These are phyloP conservation scores for Temnothorax curvispinosus DNA, from an alignment of 1,140 invertebrate genomes.

Conservation along the genomic window DNA sequence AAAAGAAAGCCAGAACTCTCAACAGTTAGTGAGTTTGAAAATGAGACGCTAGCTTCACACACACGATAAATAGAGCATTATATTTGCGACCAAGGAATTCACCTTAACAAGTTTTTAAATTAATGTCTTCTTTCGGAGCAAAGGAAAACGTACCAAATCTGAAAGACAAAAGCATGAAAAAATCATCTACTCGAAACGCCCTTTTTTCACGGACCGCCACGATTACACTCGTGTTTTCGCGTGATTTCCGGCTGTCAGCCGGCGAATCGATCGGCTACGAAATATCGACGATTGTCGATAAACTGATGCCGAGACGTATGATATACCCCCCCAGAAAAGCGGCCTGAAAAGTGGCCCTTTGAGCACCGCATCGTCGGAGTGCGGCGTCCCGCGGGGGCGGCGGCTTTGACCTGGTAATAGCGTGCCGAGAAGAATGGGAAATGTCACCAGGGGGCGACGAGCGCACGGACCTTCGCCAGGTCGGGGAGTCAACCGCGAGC, in stretches of 20 bases:
- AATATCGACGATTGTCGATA: slow-evolving; percentile 57
- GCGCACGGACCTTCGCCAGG: slow-evolving; percentile 71
- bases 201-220: not conserved
- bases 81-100: not conserved
- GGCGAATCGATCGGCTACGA: slow-evolving; percentile 16
- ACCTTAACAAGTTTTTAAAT: slow-evolving; percentile 7
- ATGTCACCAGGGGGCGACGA: slow-evolving; percentile 85
- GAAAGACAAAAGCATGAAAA: not conserved
- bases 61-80: slow-evolving; percentile 1
- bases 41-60: too few species aligned
- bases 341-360: slow-evolving; percentile 73
- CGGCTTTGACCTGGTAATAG: slow-evolving; percentile 84
- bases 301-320: slow-evolving; percentile 48
- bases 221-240: slow-evolving; percentile 6
- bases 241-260: slow-evolving; percentile 36
- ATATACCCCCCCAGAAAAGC: slow-evolving; percentile 69
- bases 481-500: slow-evolving; percentile 76
- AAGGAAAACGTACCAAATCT: not conserved
- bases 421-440: slow-evolving; percentile 85
- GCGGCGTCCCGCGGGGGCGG: slow-evolving; percentile 84
- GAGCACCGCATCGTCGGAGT: slow-evolving; percentile 62
- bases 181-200: not conserved
- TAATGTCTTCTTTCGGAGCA: not conserved
- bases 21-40: too few species aligned
- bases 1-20: too few species aligned